phyloP scores from a whole-genome alignment of 2,888 invertebrate genomes.

The Andrena praecox region DNA sequence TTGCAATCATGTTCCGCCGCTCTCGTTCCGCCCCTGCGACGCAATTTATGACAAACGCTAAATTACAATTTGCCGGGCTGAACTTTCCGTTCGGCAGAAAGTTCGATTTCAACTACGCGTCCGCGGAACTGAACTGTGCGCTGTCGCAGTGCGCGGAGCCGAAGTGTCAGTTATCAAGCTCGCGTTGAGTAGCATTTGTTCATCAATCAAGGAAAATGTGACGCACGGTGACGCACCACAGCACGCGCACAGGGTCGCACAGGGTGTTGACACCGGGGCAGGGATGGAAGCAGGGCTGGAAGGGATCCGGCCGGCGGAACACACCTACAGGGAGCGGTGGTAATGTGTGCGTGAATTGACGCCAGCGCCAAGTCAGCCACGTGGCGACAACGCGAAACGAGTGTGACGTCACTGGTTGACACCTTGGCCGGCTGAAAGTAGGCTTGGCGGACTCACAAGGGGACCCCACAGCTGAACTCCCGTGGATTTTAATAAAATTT shows the following conservation, averaged over 20 bases:
- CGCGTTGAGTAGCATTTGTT: not conserved
- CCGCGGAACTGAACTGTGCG: not conserved
- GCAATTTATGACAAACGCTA: not conserved
- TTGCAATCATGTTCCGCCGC: not conserved
- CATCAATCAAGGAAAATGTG: constrained; percentile 4
- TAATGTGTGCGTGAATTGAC: no score
- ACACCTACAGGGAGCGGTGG: no score
- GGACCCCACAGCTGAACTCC: no score
- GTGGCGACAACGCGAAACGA: no score
- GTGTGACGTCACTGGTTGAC: no score
- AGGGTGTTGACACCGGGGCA: no score
- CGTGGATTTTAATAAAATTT: no score
- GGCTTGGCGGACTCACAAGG: no score
- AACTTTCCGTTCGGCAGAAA: not conserved
- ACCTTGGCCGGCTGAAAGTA: no score
- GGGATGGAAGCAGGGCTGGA: no score
- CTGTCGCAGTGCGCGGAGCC: not conserved
- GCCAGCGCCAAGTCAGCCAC: no score
- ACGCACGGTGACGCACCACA: not conserved
- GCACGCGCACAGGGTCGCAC: constrained; percentile 1
- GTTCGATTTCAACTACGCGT: not conserved
- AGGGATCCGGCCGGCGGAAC: no score
- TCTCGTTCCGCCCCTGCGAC: not conserved
- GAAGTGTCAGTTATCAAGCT: not conserved
- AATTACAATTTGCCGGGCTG: not conserved